These are phyloP conservation scores for Drosophila pseudotalamancana DNA, from an alignment of 2,888 invertebrate species.

Conservation along the genomic window DNA sequence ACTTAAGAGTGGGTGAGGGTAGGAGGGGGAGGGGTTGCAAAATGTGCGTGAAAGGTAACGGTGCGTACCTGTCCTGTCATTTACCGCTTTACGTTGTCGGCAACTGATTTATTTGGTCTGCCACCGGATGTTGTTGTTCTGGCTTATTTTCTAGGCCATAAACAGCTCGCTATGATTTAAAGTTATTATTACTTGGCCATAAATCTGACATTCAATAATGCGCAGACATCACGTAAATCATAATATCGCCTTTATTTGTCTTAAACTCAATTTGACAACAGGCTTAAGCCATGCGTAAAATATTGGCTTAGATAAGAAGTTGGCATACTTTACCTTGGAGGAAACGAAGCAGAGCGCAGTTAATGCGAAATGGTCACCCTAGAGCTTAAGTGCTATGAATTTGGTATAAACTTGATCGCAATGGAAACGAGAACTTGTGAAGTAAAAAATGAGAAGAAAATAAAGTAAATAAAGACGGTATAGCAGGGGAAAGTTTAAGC, in stretches of 20 bases:
- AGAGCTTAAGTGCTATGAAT: background rate
- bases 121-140: conserved; percentile 12
- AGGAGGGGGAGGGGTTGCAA: no score
- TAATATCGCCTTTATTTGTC: conserved; percentile 54
- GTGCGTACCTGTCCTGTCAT: conserved; percentile 69
- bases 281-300: conserved; percentile 15
- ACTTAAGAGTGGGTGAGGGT: no score
- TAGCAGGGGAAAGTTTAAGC: background rate
- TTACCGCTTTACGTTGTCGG: conserved; percentile 55
- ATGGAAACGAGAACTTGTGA: background rate
- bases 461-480: background rate
- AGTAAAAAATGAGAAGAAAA: background rate
- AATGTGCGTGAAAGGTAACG: conserved; percentile 77
- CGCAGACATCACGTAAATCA: conserved; percentile 59
- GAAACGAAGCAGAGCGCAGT: no score
- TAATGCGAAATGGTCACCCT: background rate
- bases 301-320: conserved; percentile 1
- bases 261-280: conserved; percentile 34
- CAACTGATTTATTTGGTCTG: conserved; percentile 61
- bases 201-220: conserved; percentile 62
- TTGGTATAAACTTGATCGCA: background rate
- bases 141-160: conserved; percentile 53
- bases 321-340: no score
- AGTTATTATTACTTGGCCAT: conserved; percentile 60
- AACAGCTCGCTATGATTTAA: conserved; percentile 59